Base-by-base conservation (phyloP, 2,888 invertebrate genomes). In the Notodonta ziczac region DNA sequence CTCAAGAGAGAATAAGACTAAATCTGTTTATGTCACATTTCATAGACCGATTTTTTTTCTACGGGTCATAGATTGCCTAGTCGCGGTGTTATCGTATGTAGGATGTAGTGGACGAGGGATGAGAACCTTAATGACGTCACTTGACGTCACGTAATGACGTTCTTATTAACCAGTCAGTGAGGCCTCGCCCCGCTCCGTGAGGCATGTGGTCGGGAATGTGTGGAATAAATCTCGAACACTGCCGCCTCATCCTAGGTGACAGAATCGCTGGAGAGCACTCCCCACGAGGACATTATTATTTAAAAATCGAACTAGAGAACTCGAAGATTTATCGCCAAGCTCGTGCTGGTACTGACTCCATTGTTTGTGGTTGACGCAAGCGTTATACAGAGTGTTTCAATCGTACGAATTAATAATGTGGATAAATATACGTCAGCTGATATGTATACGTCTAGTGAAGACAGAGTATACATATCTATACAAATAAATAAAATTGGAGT, bases 191-290 rank as follows among this genome's bases (percentile, higher is more conserved):
- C 58, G 56, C 13, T n/a, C 59, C 53, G 42, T 59, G 56, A 58
- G 58, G 56, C 70, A 70, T 67, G 73, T 63, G 71, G 66, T 61
- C 46, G 61, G 44, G 58, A 62, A 58, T 65, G 77, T 73, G 77
- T 67, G 80, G 74, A 80, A 81, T 84, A 84, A 85, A 84, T 85
- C 85, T 80, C 75, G 68, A 78, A 67, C 72, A 63, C 69, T 58
- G 62, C 67, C 60, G 72, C 70, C 74, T 83, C 80, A 81, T 80
- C 78, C 80, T 66, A 65, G 68, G 72, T 79, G 85, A 85, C 84
- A 85, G 84, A 86, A 86, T 85, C 84, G 73, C 69, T 57, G 57
- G 66, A 59, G 76, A 72, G 73, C 85, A 85, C 83, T 84, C 82
- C 66, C 59, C 58, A 63, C 61, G 58, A 53, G 63, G 61, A 76